Conservation (phyloP, 2,888 invertebrate species). For the Ctenicera cuprea region DNA sequence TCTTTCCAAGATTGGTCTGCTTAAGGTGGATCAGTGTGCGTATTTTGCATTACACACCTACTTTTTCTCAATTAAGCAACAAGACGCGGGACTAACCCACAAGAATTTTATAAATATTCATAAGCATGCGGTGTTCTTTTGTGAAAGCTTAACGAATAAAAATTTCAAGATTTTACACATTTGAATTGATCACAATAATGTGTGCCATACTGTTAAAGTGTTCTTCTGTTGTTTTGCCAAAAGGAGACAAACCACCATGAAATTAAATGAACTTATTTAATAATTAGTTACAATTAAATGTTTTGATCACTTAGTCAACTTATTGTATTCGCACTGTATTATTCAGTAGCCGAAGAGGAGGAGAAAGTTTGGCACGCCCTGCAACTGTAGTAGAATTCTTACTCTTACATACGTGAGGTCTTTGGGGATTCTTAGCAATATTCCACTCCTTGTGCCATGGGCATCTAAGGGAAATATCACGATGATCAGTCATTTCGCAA, state of each 20-base stretch:
- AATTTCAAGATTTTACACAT: not conserved
- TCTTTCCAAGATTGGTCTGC: no score
- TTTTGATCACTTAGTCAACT: constrained; percentile 1
- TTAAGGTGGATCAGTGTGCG: not conserved
- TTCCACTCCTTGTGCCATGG: not conserved
- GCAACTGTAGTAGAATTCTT: constrained; percentile 27
- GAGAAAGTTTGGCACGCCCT: constrained; percentile 44
- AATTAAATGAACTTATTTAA: no score
- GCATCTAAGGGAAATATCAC: not conserved
- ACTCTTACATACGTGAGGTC: constrained; percentile 24
- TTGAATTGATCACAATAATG: not conserved
- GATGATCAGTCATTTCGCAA: no score
- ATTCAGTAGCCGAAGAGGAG: constrained; percentile 25
- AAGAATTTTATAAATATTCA: constrained; percentile 25
- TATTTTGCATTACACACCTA: not conserved
- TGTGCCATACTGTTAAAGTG: not conserved
- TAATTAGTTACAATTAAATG: not conserved
- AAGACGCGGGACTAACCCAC: constrained; percentile 22
- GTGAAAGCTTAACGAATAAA: constrained; percentile 16
- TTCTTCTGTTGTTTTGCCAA: no score
- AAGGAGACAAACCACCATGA: no score
- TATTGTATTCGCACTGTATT: constrained; percentile 29
- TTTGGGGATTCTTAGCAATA: not conserved
- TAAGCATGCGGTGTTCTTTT: not conserved
- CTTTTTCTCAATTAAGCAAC: constrained; percentile 14